Evolutionary conservation across 2,113 vertebrate genomes (phyloP).

Genomic region (Narcine bancroftii): DNA sequence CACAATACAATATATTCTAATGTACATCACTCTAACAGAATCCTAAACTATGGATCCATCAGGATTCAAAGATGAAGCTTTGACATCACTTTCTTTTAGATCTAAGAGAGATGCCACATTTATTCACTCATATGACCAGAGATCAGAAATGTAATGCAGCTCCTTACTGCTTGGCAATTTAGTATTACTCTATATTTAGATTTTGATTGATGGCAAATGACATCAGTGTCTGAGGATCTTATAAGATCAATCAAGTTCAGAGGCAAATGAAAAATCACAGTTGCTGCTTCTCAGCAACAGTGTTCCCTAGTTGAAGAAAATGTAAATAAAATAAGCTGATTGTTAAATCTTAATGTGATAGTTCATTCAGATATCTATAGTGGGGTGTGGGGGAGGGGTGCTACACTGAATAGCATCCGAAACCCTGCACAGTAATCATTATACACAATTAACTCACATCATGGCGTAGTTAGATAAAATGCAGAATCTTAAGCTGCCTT

Average conservation of each 20-base stretch:
- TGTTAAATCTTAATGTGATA: not conserved
- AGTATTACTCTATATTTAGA: constrained; percentile 20
- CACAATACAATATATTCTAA: not conserved
- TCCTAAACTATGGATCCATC: not conserved
- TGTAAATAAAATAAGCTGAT: not conserved
- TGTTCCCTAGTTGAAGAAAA: not conserved
- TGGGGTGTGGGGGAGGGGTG: not conserved
- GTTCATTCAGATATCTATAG: not conserved
- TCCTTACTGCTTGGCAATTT: not conserved
- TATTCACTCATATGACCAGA: not conserved
- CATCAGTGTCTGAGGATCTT: constrained; percentile 21
- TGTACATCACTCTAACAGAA: not conserved
- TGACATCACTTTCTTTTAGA: not conserved
- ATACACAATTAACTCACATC: not conserved
- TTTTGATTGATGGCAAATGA: constrained; percentile 34
- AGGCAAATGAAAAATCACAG: not conserved
- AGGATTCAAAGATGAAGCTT: not conserved
- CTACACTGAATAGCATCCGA: not conserved
- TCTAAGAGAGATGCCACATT: not conserved
- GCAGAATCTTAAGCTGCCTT: not conserved
- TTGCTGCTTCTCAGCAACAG: not conserved
- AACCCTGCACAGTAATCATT: not conserved
- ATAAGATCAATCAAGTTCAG: not conserved
- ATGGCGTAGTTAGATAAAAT: not conserved
- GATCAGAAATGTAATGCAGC: not conserved